phyloP scores from a whole-genome alignment of 2,113 vertebrate species.

The Meleagris gallopavo region DNA sequence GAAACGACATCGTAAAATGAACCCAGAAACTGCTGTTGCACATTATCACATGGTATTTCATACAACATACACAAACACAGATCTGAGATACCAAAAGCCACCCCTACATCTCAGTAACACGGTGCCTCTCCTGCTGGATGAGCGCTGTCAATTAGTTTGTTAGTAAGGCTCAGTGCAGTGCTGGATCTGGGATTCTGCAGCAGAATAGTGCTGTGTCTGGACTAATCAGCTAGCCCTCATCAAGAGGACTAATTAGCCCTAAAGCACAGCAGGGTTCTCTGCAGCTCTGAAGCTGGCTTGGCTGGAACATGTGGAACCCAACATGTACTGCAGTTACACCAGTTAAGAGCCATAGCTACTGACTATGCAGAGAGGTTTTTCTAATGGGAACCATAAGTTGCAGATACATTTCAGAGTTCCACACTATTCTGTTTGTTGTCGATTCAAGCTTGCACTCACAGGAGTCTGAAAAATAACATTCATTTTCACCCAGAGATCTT shows the following conservation, averaged over 20 bases:
- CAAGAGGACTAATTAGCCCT: background rate
- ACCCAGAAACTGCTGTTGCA: background rate
- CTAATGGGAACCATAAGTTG: background rate
- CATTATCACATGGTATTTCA: background rate
- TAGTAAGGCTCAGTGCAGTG: background rate
- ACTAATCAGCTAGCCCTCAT: background rate
- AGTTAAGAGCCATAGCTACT: background rate
- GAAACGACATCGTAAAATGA: background rate
- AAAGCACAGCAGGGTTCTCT: background rate
- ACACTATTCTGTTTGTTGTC: background rate
- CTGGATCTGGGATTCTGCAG: background rate
- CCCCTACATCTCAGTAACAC: background rate
- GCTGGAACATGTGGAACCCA: background rate
- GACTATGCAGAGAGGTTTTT: background rate
- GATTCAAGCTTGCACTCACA: background rate
- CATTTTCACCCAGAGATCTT: background rate
- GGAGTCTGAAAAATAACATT: background rate
- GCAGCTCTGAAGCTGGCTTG: background rate
- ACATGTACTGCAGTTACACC: rapidly evolving
- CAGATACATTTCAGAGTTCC: background rate
- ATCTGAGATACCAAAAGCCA: background rate
- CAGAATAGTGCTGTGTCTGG: background rate
- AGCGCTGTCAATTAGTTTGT: background rate
- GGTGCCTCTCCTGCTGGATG: background rate
- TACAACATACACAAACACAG: background rate